These are phyloP conservation scores for Morelia viridis DNA, from an alignment of 2,797 vertebrate species.

Conservation along the genomic window DNA sequence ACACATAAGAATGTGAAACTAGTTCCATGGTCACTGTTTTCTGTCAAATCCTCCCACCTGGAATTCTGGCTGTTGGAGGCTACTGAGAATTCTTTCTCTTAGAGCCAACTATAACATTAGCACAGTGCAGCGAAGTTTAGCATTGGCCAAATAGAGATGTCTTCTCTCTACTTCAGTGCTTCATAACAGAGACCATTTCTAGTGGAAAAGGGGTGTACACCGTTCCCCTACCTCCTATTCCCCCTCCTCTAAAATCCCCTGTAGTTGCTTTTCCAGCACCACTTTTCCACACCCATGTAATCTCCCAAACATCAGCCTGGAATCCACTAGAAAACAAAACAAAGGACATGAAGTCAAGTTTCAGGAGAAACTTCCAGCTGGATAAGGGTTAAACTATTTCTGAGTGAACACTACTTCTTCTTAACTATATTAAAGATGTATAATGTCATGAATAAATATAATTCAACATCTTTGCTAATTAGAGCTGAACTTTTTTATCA, in stretches of 20 bases:
- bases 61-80: neutral
- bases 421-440: slow-evolving; percentile 33
- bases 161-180: too few species aligned
- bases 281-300: neutral
- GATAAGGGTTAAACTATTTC: slow-evolving; percentile 7
- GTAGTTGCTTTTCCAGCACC: neutral
- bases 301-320: neutral
- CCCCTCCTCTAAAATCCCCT: neutral
- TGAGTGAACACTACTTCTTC: slow-evolving; percentile 16
- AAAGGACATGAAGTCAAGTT: too few species aligned
- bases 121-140: neutral
- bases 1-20: neutral
- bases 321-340: neutral
- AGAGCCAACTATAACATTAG: too few species aligned
- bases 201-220: neutral
- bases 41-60: neutral
- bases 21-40: neutral
- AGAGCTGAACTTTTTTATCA: slow-evolving; percentile 51
- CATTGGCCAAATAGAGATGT: neutral
- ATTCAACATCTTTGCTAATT: slow-evolving; percentile 62
- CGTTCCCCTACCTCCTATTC: neutral
- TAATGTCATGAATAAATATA: slow-evolving; percentile 33
- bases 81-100: neutral
- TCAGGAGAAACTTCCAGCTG: neutral
- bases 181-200: neutral